Percentiles rank a stretch among this genome's conserved stretches.
These are phyloP conservation scores for Leucophenga varia DNA, from an alignment of 1,140 invertebrate species.

Conservation along the genomic window DNA sequence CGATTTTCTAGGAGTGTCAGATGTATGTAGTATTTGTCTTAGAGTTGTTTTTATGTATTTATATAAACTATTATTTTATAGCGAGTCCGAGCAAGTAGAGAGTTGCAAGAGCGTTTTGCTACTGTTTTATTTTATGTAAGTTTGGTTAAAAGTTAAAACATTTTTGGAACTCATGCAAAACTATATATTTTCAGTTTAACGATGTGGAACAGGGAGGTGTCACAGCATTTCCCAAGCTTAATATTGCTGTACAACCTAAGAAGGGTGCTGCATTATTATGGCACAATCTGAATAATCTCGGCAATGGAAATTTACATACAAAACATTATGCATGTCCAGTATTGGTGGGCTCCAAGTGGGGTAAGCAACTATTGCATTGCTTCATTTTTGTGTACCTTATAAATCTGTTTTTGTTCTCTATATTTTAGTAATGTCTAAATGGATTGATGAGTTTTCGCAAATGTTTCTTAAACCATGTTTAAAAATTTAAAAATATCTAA, in stretches of 20 bases:
- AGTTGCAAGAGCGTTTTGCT: slow-evolving; percentile 87
- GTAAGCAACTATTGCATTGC: too few relatives aligned
- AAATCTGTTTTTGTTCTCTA: too few relatives aligned
- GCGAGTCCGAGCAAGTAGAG: background rate
- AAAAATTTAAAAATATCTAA: too few relatives aligned
- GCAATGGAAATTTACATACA: slow-evolving; percentile 87
- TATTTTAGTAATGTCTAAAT: too few relatives aligned
- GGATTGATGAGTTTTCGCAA: too few relatives aligned
- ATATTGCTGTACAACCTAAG: slow-evolving; percentile 67
- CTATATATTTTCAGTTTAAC: slow-evolving; percentile 73
- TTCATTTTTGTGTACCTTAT: too few relatives aligned
- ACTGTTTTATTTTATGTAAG: slow-evolving; percentile 85
- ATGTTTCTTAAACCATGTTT: too few relatives aligned
- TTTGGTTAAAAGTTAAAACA: slow-evolving; percentile 50
- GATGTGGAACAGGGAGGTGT: slow-evolving; percentile 93
- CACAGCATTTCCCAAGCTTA: slow-evolving; percentile 88
- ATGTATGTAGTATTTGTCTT: slow-evolving; percentile 49
- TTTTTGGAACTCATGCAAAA: slow-evolving; percentile 41
- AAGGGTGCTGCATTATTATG: slow-evolving; percentile 90
- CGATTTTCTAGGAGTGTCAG: slow-evolving; percentile 67
- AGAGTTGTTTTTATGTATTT: too few relatives aligned
- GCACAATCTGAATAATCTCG: slow-evolving; percentile 86
- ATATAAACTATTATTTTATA: background rate
- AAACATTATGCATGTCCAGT: slow-evolving; percentile 66
- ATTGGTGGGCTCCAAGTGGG: slow-evolving; percentile 4